Base-by-base conservation (phyloP, 2,888 invertebrate genomes). In the Drosophila lutescens region DNA sequence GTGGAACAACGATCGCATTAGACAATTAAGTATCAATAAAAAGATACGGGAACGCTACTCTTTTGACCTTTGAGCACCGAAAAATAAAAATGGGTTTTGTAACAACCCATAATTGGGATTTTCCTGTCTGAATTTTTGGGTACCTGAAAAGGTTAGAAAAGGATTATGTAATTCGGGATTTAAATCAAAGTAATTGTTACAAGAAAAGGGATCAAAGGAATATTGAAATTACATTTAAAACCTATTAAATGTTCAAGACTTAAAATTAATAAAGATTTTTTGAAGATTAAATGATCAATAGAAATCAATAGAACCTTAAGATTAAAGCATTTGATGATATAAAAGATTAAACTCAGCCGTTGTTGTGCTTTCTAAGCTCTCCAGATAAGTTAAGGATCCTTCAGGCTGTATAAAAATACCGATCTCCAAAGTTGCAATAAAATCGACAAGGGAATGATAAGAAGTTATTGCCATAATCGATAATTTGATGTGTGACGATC, bases 1-100 rank as follows among this genome's bases (percentile, higher is more conserved):
- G 63, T 76, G 49, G 88, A 78, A 69, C 87, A 73, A 84, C 63
- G 78, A 78, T 80, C 80, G 87, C 80, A 50, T 55, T 38, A 56
- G 69, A 55, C 30, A 41, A 49, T 53, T 69, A 56, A 69, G 58
- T 69, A 70, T 68, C 67, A 68, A 68, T 69, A 50, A 65, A 63
- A 59, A 15, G 49, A 63, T 63, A 49, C 40, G 17, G n/a, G 17
- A 40, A 5, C 38, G 47, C 47, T 40, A 41, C 62, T 49, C 30
- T 49, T 17, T 63, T 47, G 40, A 12, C 47, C 32, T 26, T 40
- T 60, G 34, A 44, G 17, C 36, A 17, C 12, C 20, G 61, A 38
- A 65, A 65, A 46, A 15, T 5, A 2, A 13, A 15, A 36, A 38
- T n/a, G 36, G 43, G 9, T 30, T 30, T 50, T 12, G 38, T 10